phyloP scores from a whole-genome alignment of 2,888 invertebrate genomes.

The Aspidiotus destructor region DNA sequence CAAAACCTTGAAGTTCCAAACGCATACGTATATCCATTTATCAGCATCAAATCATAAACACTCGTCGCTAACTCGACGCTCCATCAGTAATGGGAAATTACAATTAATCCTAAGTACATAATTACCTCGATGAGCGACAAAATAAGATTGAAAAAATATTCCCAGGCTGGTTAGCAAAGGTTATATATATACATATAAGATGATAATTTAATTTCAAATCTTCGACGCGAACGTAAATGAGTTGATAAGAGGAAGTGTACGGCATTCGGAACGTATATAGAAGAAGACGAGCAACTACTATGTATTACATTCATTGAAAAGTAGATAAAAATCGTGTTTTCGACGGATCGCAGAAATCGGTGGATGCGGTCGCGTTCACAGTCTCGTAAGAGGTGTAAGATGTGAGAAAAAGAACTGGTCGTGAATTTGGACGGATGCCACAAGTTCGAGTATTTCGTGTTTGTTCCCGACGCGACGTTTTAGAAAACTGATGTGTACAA shows the following conservation, averaged over 20 bases:
- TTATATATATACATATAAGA: background rate
- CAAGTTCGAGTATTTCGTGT: background rate
- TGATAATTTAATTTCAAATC: background rate
- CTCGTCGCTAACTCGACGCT: too few species aligned
- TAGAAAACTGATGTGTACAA: background rate
- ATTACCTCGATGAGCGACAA: too few species aligned
- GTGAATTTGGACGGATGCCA: constrained; percentile 1
- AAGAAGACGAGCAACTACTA: background rate
- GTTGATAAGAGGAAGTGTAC: background rate
- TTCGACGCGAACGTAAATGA: too few species aligned
- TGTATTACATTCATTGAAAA: background rate
- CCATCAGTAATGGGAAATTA: too few species aligned
- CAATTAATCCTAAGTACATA: too few species aligned
- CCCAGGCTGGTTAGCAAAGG: too few species aligned
- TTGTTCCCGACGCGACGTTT: background rate
- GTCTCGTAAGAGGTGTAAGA: background rate
- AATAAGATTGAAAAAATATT: too few species aligned
- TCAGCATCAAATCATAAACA: too few species aligned
- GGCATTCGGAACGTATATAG: background rate
- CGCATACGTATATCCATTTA: too few species aligned
- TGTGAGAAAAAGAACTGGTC: constrained; percentile 4
- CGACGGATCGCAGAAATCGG: background rate
- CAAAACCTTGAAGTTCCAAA: too few species aligned
- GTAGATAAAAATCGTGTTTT: background rate
- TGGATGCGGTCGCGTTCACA: background rate